Conservation (phyloP, 1,140 invertebrate species). For the Lordiphosa clarofinis region DNA sequence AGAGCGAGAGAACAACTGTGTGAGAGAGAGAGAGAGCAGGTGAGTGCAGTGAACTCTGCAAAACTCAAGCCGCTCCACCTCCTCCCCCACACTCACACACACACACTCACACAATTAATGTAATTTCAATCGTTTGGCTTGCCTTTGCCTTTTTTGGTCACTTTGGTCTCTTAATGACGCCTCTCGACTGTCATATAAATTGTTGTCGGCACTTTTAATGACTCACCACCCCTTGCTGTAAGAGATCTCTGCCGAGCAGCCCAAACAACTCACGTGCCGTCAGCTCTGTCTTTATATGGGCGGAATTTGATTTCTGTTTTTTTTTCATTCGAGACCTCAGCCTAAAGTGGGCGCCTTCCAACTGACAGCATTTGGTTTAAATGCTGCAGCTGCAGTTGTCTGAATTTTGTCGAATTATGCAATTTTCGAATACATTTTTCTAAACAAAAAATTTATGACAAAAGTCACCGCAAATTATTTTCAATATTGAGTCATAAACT, state of each 20-base stretch:
- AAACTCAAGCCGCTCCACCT: slow-evolving; percentile 10
- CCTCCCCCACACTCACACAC: neutral
- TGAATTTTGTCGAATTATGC: slow-evolving; percentile 49
- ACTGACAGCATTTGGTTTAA: slow-evolving; percentile 34
- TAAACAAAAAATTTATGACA: slow-evolving; percentile 59
- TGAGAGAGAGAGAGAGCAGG: slow-evolving; percentile 23
- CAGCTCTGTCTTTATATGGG: slow-evolving; percentile 33
- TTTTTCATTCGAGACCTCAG: slow-evolving; percentile 28
- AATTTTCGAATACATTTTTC: slow-evolving; percentile 24
- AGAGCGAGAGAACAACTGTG: neutral
- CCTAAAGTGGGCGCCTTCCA: slow-evolving; percentile 48
- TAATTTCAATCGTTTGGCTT: slow-evolving; percentile 59
- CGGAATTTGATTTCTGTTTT: slow-evolving; percentile 41
- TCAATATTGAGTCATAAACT: slow-evolving; percentile 61
- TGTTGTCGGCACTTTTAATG: slow-evolving; percentile 64
- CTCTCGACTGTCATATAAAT: slow-evolving; percentile 63
- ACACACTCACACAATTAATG: slow-evolving; percentile 36
- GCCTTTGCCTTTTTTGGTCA: slow-evolving; percentile 49
- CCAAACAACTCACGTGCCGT: slow-evolving; percentile 37
- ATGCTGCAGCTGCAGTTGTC: slow-evolving; percentile 43
- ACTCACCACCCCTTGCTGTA: slow-evolving; percentile 38
- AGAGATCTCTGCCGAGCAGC: slow-evolving; percentile 5
- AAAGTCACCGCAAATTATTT: slow-evolving; percentile 66
- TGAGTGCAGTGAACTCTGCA: slow-evolving; percentile 68
- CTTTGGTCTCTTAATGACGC: slow-evolving; percentile 45